Evolutionary conservation across 2,797 vertebrate species (phyloP).

Genomic region (Distichodus sexfasciatus): DNA sequence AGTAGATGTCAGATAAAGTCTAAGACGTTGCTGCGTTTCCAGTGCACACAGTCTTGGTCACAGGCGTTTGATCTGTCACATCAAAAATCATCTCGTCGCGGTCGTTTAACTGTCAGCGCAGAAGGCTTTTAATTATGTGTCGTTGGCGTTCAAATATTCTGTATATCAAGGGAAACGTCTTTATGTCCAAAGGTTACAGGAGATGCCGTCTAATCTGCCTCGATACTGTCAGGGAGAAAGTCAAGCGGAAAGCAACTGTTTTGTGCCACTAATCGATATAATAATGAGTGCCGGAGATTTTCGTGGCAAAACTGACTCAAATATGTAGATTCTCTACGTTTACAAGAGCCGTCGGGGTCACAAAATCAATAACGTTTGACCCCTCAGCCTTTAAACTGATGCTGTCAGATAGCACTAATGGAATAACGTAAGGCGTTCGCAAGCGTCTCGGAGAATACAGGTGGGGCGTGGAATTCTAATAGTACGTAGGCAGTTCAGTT

Average conservation of each 20-base stretch:
- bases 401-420: constrained; percentile 8
- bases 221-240: not conserved
- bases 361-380: constrained; percentile 5
- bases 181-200: too few species aligned
- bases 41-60: not conserved
- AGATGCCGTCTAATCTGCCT: too few species aligned
- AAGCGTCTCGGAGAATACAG: not conserved
- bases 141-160: not conserved
- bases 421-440: not conserved
- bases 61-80: not conserved
- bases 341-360: constrained; percentile 1
- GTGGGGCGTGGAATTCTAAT: too few species aligned
- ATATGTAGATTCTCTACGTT: not conserved
- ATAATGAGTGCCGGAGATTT: not conserved
- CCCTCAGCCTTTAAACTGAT: not conserved
- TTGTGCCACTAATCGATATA: not conserved
- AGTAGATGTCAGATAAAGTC: too few species aligned
- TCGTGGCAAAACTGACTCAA: not conserved
- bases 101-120: not conserved
- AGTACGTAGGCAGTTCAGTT: too few species aligned
- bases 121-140: not conserved
- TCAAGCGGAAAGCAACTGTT: not conserved
- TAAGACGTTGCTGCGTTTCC: too few species aligned
- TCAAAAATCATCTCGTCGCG: not conserved
- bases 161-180: not conserved